These are phyloP conservation scores for Lithobius niger DNA, from an alignment of 1,140 invertebrate genomes.

Conservation along the genomic window DNA sequence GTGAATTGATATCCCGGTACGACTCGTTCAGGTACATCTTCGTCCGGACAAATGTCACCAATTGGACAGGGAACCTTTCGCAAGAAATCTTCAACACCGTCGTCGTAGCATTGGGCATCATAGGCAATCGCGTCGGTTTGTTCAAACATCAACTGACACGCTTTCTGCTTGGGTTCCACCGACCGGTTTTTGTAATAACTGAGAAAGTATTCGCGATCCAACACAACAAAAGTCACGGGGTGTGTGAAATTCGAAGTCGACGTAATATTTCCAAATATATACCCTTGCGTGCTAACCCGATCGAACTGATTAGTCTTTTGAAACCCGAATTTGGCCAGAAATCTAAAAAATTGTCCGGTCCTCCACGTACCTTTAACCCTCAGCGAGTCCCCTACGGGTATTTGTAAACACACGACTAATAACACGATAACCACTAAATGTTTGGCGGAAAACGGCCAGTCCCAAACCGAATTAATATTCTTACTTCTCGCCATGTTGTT, in stretches of 20 bases:
- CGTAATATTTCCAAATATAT: constrained; percentile 89
- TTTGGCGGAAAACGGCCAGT: no score
- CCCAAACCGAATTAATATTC: no score
- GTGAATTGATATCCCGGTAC: constrained; percentile 82
- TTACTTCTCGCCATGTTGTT: no score
- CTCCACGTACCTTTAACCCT: constrained; percentile 31
- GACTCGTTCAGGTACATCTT: constrained; percentile 70
- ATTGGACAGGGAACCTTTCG: constrained; percentile 71
- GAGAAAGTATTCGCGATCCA: constrained; percentile 73
- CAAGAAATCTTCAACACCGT: constrained; percentile 66
- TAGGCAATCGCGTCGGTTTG: constrained; percentile 67
- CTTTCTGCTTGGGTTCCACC: constrained; percentile 42
- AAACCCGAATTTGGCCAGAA: constrained; percentile 89
- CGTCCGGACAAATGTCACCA: constrained; percentile 65
- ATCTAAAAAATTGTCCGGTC: constrained; percentile 63
- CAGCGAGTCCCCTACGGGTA: no score
- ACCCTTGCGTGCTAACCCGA: constrained; percentile 69
- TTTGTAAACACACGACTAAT: no score
- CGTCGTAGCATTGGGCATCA: constrained; percentile 64
- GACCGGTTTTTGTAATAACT: constrained; percentile 69
- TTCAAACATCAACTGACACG: constrained; percentile 72
- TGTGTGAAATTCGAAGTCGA: constrained; percentile 45
- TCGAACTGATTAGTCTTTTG: constrained; percentile 83
- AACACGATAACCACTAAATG: no score
- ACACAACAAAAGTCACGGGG: constrained; percentile 67